Evolutionary conservation across 2,888 invertebrate species (phyloP).

Genomic region (Amiota communis): DNA sequence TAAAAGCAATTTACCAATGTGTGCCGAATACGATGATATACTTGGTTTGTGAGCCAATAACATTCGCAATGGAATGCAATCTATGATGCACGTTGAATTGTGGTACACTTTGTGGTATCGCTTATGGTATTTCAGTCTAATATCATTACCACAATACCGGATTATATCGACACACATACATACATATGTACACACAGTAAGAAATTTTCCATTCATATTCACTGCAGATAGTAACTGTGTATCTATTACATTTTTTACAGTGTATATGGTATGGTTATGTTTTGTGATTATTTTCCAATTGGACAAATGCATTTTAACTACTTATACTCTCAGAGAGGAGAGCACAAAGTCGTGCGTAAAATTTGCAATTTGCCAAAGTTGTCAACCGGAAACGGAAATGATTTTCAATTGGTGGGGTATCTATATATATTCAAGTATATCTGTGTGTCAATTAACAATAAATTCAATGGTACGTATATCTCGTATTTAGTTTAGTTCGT

Average conservation of each 20-base stretch:
- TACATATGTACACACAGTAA: not conserved
- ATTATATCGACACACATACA: not conserved
- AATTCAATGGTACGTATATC: not conserved
- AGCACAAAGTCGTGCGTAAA: constrained; percentile 43
- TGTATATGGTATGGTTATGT: too few relatives aligned
- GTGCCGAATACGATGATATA: too few relatives aligned
- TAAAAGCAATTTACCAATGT: too few relatives aligned
- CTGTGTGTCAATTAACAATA: constrained; percentile 19
- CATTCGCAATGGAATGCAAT: too few relatives aligned
- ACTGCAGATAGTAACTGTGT: not conserved
- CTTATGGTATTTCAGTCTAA: constrained; percentile 13
- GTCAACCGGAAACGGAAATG: constrained; percentile 40
- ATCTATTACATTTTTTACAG: not conserved
- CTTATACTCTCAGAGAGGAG: too few relatives aligned
- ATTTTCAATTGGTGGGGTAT: not conserved
- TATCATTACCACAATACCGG: not conserved
- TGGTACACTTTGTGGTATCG: constrained; percentile 21
- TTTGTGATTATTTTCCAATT: constrained; percentile 52
- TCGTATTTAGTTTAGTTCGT: constrained; percentile 24
- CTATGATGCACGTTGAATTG: constrained; percentile 8
- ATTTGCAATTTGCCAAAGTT: constrained; percentile 50
- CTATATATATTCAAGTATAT: not conserved
- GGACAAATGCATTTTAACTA: not conserved
- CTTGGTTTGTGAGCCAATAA: not conserved
- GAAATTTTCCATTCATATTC: not conserved